Percentiles rank a stretch among this genome's conserved stretches.
phyloP scores from a whole-genome alignment of 2,113 vertebrate species.

The Ceuthmochares aereus region DNA sequence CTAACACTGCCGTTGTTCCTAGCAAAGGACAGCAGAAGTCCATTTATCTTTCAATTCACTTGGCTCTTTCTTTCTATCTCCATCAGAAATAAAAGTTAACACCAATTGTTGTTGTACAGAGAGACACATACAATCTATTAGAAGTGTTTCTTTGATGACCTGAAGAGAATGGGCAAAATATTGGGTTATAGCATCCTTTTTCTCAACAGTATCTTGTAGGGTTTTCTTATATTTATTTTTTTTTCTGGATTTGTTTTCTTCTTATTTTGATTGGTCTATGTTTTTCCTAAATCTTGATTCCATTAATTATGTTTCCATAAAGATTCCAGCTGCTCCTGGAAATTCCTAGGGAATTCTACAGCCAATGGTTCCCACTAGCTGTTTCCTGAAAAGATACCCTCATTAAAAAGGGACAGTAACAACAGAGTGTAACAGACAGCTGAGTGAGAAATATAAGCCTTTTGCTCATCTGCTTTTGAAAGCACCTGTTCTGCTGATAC shows the following conservation, averaged over 20 bases:
- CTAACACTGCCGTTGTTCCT: background rate
- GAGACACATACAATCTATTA: background rate
- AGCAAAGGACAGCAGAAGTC: background rate
- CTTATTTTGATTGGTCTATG: rapidly evolving
- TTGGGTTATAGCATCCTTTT: background rate
- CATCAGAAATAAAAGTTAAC: background rate
- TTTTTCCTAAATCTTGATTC: background rate
- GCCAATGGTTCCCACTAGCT: background rate
- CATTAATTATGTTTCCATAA: too few species aligned
- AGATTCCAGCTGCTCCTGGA: background rate
- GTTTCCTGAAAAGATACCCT: background rate
- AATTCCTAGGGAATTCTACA: background rate
- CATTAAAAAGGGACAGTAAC: background rate
- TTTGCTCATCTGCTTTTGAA: background rate
- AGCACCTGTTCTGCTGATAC: background rate
- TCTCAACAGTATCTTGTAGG: background rate
- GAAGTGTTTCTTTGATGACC: background rate
- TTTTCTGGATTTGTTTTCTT: background rate
- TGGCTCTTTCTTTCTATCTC: background rate
- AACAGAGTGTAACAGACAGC: background rate
- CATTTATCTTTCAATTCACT: background rate
- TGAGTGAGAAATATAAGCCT: background rate
- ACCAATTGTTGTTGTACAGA: background rate
- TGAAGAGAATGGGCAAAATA: background rate
- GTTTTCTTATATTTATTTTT: background rate